These are phyloP conservation scores for Ceuthmochares aereus DNA, from an alignment of 2,113 vertebrate species.

Conservation along the genomic window DNA sequence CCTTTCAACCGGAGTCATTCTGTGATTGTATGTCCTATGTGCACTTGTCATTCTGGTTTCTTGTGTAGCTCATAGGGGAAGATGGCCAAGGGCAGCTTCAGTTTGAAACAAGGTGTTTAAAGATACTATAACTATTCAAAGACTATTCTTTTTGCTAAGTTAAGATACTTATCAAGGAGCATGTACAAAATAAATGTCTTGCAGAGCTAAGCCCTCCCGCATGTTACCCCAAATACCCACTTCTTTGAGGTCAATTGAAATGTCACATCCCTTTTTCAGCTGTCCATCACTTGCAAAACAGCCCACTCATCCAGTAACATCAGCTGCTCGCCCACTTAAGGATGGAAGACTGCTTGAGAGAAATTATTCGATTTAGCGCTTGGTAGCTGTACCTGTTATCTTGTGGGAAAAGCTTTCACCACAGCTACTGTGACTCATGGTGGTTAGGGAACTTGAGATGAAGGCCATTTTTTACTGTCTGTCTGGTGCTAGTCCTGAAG, in stretches of 20 bases:
- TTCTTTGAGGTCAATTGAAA: not conserved
- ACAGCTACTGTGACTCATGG: not conserved
- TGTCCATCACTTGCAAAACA: not conserved
- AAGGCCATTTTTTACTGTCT: not conserved
- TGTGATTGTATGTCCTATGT: accelerated
- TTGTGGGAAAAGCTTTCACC: not conserved
- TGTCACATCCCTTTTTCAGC: not conserved
- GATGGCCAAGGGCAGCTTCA: not conserved
- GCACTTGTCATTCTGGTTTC: not conserved
- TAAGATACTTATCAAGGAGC: not conserved
- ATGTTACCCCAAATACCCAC: not conserved
- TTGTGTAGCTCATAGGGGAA: not conserved
- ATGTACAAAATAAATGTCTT: not conserved
- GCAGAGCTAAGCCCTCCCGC: not conserved
- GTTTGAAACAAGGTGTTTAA: not conserved
- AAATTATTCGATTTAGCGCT: not conserved
- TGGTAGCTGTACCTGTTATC: not conserved
- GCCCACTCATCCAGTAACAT: not conserved
- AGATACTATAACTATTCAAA: not conserved
- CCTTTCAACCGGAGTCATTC: no score
- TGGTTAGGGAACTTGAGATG: not conserved
- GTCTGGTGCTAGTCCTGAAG: not conserved
- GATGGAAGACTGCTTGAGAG: not conserved
- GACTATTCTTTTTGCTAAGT: not conserved
- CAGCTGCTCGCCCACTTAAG: not conserved